phyloP scores from a whole-genome alignment of 1,140 invertebrate genomes.

The Rhagoletis pomonella region DNA sequence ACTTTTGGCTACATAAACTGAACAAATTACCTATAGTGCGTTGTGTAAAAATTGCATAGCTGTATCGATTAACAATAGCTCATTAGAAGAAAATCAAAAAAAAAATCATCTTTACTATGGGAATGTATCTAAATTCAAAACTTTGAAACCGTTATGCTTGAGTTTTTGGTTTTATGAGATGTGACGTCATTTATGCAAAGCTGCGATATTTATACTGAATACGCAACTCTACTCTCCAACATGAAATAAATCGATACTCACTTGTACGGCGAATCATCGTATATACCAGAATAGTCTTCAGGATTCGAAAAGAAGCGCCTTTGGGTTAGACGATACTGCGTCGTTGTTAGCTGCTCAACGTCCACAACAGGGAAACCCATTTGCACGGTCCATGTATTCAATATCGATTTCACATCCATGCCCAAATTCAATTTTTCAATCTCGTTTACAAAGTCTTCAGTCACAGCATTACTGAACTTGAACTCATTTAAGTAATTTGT shows the following conservation, averaged over 20 bases:
- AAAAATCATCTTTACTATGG: no score
- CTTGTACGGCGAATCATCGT: slow-evolving; percentile 77
- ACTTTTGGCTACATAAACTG: no score
- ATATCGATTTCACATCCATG: slow-evolving; percentile 78
- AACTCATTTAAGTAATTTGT: slow-evolving; percentile 84
- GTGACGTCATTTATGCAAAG: no score
- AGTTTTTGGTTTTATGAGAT: no score
- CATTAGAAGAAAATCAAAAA: no score
- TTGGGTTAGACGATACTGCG: slow-evolving; percentile 80
- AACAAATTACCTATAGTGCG: no score
- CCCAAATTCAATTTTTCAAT: slow-evolving; percentile 75
- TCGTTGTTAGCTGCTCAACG: slow-evolving; percentile 73
- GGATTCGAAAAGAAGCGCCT: slow-evolving; percentile 83
- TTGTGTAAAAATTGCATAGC: no score
- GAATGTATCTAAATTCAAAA: no score
- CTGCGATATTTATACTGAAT: no score
- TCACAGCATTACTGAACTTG: slow-evolving; percentile 85
- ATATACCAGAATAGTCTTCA: slow-evolving; percentile 74
- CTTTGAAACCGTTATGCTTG: no score
- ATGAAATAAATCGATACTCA: slow-evolving; percentile 63
- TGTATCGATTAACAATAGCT: no score
- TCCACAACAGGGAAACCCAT: slow-evolving; percentile 92
- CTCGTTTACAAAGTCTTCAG: slow-evolving; percentile 84
- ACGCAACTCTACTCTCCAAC: no score
- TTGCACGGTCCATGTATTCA: slow-evolving; percentile 95